Evolutionary conservation across 2,888 invertebrate genomes (phyloP), one percentile per base, ranked within the genome.

Genomic region (Monopis laevigella): DNA sequence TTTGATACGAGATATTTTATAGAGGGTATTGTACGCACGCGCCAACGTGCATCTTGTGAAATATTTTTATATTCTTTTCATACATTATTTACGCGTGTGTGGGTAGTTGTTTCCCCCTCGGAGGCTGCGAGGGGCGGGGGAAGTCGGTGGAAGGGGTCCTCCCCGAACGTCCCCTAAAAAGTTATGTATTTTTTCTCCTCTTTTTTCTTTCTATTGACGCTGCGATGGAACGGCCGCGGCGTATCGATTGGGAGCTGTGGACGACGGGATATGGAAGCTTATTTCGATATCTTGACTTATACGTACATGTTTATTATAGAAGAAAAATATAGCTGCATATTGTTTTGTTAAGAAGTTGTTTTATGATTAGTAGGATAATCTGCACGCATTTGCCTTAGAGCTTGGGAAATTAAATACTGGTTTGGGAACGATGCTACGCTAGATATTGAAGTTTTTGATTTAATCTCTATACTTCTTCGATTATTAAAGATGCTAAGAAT

Each of bases 181-280:
- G 77, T 78, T 75, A 78, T 78, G 68, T 77, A 77, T 78, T 78
- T 78, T 74, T 72, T 78, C 72, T 68, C 69, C 67, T 70, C 72
- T 74, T 78, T 78, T 77, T 78, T 73, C 74, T 62, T n/a, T n/a
- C n/a, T 66, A 72, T 77, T 67, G 74, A 72, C 69, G 72, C 71
- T 72, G 73, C 72, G 73, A 73, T 69, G 63, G 70, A 10, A 68
- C 32, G 24, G 24, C 24, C 8, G 8, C 8, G 5, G 24, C 24
- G 34, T 34, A 16, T 18, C 16, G 34, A 13, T 34, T 34, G 6
- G 34, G 34, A 34, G 17, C 17, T 8, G 24, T 21, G 24, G 8
- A 21, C 24, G 5, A 5, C 24, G 8, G n/a, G n/a, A n/a, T n/a
- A n/a, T n/a, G n/a, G n/a, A n/a, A n/a, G n/a, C n/a, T n/a, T n/a